A percentile compares a stretch with the other conserved stretches of the same genome.
Evolutionary conservation across 2,113 vertebrate genomes (phyloP).

Genomic region (Hydrochoerus hydrochaeris): DNA sequence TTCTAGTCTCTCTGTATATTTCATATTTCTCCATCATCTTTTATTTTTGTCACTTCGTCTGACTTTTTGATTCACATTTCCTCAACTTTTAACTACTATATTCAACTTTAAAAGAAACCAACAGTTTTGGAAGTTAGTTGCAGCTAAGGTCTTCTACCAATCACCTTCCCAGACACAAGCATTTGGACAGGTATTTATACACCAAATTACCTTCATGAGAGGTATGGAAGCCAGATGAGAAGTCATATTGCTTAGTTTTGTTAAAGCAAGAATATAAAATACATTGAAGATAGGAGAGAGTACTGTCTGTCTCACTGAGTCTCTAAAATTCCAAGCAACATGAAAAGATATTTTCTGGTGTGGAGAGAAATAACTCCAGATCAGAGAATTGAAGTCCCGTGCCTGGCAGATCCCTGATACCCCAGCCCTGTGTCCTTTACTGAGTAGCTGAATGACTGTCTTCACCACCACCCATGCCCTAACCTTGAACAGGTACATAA

Average conservation of each 20-base stretch:
- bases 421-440: not conserved
- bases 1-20: not conserved
- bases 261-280: not conserved
- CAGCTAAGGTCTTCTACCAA: not conserved
- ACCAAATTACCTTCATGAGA: not conserved
- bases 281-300: no score
- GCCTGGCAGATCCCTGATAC: not conserved
- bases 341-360: not conserved
- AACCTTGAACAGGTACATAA: not conserved
- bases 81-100: not conserved
- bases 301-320: not conserved
- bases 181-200: not conserved
- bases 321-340: not conserved
- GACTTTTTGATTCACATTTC: not conserved
- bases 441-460: not conserved
- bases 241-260: not conserved
- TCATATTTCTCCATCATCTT: not conserved
- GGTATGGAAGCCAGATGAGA: not conserved
- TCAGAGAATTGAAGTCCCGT: not conserved
- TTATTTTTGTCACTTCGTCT: not conserved
- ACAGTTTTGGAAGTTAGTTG: not conserved
- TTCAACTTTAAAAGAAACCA: not conserved
- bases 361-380: not conserved
- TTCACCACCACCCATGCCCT: no score
- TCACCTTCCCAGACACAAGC: not conserved